Evolutionary conservation across 2,797 vertebrate genomes (phyloP).

Genomic region (Xenentodon cancila): DNA sequence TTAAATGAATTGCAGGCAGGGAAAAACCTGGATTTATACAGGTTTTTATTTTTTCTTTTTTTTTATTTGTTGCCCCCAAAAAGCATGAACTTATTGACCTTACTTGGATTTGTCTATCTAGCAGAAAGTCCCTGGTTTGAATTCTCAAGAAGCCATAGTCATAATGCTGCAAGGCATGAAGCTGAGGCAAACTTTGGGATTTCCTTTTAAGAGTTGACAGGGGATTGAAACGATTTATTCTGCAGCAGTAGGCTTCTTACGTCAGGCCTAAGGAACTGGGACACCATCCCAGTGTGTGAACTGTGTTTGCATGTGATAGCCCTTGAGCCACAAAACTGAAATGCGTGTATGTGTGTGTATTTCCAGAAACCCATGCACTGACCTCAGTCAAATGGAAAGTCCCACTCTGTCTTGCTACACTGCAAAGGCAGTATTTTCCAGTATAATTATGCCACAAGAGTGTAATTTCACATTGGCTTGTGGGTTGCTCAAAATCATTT

Average conservation of each 20-base stretch:
- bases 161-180: background rate
- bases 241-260: slow-evolving; percentile 36
- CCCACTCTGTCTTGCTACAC: slow-evolving; percentile 44
- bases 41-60: no score
- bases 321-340: slow-evolving; percentile 43
- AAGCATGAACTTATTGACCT: background rate
- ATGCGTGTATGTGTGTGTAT: slow-evolving; percentile 31
- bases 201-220: slow-evolving; percentile 24
- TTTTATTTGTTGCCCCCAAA: no score
- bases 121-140: slow-evolving; percentile 18
- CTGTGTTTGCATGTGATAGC: slow-evolving; percentile 47
- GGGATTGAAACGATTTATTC: slow-evolving; percentile 42
- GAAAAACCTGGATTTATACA: slow-evolving; percentile 30
- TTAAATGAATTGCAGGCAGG: slow-evolving; percentile 39
- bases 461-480: slow-evolving; percentile 67
- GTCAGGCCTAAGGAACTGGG: slow-evolving; percentile 58
- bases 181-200: slow-evolving; percentile 22
- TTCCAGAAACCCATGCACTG: slow-evolving; percentile 26
- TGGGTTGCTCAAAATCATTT: slow-evolving; percentile 51
- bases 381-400: slow-evolving; percentile 66
- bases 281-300: slow-evolving; percentile 54
- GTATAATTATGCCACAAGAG: slow-evolving; percentile 55
- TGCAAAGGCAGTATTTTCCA: slow-evolving; percentile 55
- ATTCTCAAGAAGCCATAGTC: slow-evolving; percentile 9
- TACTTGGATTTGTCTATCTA: slow-evolving; percentile 1